These are phyloP conservation scores for Botia almorhae DNA, from an alignment of 2,797 vertebrate species.

Conservation along the genomic window DNA sequence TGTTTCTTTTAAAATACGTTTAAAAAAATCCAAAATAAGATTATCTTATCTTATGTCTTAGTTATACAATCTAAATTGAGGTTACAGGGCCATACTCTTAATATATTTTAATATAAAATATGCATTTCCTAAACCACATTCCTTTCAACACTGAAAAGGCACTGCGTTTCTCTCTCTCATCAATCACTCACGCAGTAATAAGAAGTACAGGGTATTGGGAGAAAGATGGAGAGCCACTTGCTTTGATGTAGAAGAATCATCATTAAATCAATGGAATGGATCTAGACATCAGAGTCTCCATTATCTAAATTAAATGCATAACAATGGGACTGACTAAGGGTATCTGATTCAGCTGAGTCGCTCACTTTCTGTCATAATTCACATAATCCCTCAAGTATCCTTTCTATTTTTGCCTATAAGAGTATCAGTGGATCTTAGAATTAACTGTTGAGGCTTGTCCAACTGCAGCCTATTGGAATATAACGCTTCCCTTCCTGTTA, in stretches of 20 bases:
- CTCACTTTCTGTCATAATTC: constrained; percentile 17
- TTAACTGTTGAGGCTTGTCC: not conserved
- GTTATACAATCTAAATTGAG: too few relatives aligned
- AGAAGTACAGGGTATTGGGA: not conserved
- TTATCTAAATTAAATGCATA: constrained; percentile 49
- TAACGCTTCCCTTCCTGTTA: not conserved
- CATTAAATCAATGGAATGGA: constrained; percentile 40
- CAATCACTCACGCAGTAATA: constrained; percentile 8
- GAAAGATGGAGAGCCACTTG: constrained; percentile 28
- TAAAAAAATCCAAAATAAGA: too few relatives aligned
- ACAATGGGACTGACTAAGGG: constrained; percentile 2
- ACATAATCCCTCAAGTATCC: constrained; percentile 2
- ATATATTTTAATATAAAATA: too few relatives aligned
- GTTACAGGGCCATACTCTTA: too few relatives aligned
- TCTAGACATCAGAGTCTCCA: constrained; percentile 20
- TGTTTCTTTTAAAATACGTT: too few relatives aligned
- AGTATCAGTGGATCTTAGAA: not conserved
- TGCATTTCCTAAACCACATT: not conserved
- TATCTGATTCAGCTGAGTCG: constrained; percentile 12
- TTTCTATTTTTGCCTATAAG: constrained; percentile 6
- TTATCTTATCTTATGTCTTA: too few relatives aligned
- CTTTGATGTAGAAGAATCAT: constrained; percentile 26
- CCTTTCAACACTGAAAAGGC: not conserved
- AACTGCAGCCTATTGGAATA: not conserved
- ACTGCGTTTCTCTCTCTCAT: not conserved